phyloP scores from a whole-genome alignment of 1,140 invertebrate species.

The Drosophila parvula region DNA sequence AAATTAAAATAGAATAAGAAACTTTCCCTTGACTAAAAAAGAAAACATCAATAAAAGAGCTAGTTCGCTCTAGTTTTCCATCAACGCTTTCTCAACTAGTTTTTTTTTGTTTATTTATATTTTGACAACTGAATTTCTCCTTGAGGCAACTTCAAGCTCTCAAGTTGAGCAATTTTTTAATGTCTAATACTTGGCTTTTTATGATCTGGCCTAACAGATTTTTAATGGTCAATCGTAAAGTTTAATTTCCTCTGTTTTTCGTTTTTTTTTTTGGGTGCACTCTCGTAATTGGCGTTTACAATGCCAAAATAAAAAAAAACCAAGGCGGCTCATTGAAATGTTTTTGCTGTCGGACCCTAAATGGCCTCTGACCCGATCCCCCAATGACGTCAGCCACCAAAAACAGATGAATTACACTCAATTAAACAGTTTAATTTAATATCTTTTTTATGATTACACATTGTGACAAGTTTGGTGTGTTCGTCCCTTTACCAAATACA shows the following conservation, averaged over 20 bases:
- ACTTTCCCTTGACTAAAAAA: not conserved
- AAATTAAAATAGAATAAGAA: not conserved
- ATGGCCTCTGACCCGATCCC: slow-evolving; percentile 20
- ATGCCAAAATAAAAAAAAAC: slow-evolving; percentile 17
- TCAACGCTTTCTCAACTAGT: slow-evolving; percentile 22
- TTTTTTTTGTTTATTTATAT: not conserved
- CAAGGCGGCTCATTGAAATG: slow-evolving; percentile 16
- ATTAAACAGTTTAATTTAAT: slow-evolving; percentile 30
- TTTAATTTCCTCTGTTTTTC: slow-evolving; percentile 26
- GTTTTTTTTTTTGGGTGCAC: slow-evolving; percentile 25
- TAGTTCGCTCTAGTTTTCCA: slow-evolving; percentile 2
- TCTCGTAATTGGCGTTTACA: slow-evolving; percentile 33
- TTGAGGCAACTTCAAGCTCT: slow-evolving; percentile 1
- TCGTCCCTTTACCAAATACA: not conserved
- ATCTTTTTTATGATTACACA: slow-evolving; percentile 26
- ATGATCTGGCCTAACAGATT: slow-evolving; percentile 41
- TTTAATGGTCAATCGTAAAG: slow-evolving; percentile 45
- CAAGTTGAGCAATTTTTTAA: slow-evolving; percentile 36
- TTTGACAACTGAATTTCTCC: slow-evolving; percentile 24
- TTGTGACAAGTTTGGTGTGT: slow-evolving; percentile 12
- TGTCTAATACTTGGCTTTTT: slow-evolving; percentile 34
- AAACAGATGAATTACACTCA: slow-evolving; percentile 22
- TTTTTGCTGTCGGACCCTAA: slow-evolving; percentile 22
- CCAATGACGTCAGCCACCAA: not conserved
- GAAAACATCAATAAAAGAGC: not conserved